A percentile compares a stretch with the other conserved stretches of the same genome.
These are phyloP conservation scores for Rhegmatorhina hoffmannsi DNA, from an alignment of 2,113 vertebrate genomes.

Conservation along the genomic window DNA sequence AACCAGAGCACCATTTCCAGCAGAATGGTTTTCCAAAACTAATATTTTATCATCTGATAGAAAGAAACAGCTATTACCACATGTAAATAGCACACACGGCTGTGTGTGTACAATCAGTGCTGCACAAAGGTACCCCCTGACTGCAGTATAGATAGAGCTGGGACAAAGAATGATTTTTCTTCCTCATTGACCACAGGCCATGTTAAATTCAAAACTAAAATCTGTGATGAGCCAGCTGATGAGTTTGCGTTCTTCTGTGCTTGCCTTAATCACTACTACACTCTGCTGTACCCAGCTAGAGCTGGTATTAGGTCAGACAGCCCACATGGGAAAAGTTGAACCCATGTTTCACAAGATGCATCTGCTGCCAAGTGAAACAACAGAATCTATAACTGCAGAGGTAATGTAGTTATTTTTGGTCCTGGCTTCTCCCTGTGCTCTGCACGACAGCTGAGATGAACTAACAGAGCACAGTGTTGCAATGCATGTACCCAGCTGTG, in stretches of 20 bases:
- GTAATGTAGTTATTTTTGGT: background rate
- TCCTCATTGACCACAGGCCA: background rate
- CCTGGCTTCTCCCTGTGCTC: background rate
- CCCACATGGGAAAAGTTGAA: background rate
- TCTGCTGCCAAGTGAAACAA: background rate
- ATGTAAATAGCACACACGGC: rapidly evolving
- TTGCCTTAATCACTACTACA: background rate
- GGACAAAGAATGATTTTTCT: background rate
- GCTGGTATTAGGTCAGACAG: background rate
- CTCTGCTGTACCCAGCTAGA: background rate
- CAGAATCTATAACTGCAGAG: background rate
- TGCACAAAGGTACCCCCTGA: background rate
- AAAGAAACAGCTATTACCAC: background rate
- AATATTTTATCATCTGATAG: background rate
- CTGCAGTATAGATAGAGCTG: background rate
- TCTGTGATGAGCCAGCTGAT: background rate
- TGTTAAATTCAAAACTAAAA: background rate
- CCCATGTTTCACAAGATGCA: background rate
- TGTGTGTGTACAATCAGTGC: background rate
- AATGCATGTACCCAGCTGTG: background rate
- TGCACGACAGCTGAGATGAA: background rate
- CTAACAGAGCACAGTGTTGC: rapidly evolving
- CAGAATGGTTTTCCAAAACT: background rate
- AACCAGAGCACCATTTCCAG: background rate
- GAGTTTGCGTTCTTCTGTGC: background rate